Percentiles rank a stretch among this genome's conserved stretches.
Evolutionary conservation across 1,140 invertebrate species (phyloP).

Genomic region (Pectinophora gossypiella): DNA sequence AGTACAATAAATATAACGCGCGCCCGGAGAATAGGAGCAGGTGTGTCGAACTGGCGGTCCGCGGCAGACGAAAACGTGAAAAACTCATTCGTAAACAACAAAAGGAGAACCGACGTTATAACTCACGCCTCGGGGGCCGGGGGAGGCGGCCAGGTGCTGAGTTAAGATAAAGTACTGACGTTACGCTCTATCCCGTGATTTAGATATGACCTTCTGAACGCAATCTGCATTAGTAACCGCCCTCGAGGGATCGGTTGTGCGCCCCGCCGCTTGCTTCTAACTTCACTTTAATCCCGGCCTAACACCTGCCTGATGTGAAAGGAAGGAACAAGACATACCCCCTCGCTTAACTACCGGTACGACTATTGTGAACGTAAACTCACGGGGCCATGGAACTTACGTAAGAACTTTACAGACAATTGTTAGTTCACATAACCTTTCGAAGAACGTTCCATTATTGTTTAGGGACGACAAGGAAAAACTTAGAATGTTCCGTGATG

Average conservation of each 20-base stretch:
- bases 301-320: conserved; percentile 28
- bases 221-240: conserved; percentile 47
- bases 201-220: conserved; percentile 55
- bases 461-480: too few species aligned
- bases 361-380: too few species aligned
- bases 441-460: too few species aligned
- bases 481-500: too few species aligned
- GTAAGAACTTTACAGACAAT: too few species aligned
- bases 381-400: too few species aligned
- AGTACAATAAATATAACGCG: conserved; percentile 44
- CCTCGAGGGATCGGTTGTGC: conserved; percentile 14
- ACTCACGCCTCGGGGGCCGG: conserved; percentile 29
- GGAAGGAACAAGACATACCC: too few species aligned
- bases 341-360: too few species aligned
- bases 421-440: too few species aligned
- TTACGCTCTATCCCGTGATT: conserved; percentile 49
- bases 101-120: conserved; percentile 45
- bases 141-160: conserved; percentile 44
- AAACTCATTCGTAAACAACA: conserved; percentile 62
- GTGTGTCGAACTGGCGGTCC: conserved; percentile 43
- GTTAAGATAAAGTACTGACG: conserved; percentile 52
- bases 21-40: conserved; percentile 36
- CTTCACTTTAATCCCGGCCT: conserved; percentile 22
- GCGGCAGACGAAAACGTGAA: conserved; percentile 43
- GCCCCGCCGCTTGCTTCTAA: too few species aligned